phyloP scores from a whole-genome alignment of 2,888 invertebrate genomes.

The Deilephila elpenor region DNA sequence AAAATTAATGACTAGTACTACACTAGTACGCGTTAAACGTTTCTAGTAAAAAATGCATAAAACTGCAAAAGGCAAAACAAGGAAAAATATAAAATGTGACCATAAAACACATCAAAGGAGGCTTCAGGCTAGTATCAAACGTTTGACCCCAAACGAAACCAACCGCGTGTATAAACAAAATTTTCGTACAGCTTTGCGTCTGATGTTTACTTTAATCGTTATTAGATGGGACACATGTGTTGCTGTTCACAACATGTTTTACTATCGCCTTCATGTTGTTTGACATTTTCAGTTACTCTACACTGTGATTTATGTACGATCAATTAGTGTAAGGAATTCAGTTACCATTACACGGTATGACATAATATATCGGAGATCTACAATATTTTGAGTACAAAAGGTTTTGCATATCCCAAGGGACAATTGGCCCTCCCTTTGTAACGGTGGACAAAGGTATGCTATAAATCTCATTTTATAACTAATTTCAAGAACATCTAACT shows the following conservation, averaged over 20 bases:
- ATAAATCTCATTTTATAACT: no score
- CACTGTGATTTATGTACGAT: constrained; percentile 13
- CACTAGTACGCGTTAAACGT: constrained; percentile 11
- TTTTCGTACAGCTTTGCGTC: constrained; percentile 55
- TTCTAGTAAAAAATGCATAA: constrained; percentile 37
- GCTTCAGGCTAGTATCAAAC: constrained; percentile 59
- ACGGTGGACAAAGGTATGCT: no score
- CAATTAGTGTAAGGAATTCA: background rate
- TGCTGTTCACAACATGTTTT: constrained; percentile 59
- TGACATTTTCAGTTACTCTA: constrained; percentile 30
- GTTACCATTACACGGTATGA: no score
- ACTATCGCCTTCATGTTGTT: constrained; percentile 47
- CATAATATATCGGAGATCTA: no score
- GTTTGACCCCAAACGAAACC: constrained; percentile 73
- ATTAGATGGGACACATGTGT: constrained; percentile 44
- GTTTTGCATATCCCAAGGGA: no score
- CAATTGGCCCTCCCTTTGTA: no score
- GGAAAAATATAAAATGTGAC: constrained; percentile 47
- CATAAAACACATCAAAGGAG: constrained; percentile 75
- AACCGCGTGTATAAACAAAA: constrained; percentile 64
- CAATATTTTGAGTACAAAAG: no score
- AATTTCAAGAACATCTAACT: no score
- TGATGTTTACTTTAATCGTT: constrained; percentile 68
- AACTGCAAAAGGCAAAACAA: constrained; percentile 37
- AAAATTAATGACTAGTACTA: constrained; percentile 6